These are phyloP conservation scores for Ceratitis capitata DNA, from an alignment of 1,140 invertebrate species.

Conservation along the genomic window DNA sequence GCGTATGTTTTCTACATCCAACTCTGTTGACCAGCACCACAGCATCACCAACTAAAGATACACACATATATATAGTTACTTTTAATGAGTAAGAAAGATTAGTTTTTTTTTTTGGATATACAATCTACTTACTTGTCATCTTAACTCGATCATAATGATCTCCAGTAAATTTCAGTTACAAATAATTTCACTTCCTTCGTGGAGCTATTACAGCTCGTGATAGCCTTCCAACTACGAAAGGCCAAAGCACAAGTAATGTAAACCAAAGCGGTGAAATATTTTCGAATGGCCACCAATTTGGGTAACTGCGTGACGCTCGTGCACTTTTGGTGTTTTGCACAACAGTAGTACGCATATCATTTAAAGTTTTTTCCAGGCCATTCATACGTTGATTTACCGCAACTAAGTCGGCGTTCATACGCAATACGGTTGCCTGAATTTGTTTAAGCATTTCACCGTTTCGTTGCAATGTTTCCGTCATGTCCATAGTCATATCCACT, in stretches of 20 bases:
- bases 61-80: background rate
- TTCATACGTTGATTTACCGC: conserved; percentile 64
- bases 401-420: conserved; percentile 65
- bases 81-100: too few relatives aligned
- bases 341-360: conserved; percentile 47
- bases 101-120: too few relatives aligned
- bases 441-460: conserved; percentile 59
- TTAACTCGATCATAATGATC: background rate
- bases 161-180: background rate
- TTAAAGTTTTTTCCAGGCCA: conserved; percentile 59
- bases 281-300: conserved; percentile 69
- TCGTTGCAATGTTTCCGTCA: conserved; percentile 53
- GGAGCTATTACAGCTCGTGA: conserved; percentile 38
- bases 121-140: background rate
- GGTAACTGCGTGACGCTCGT: conserved; percentile 43
- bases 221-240: conserved; percentile 67
- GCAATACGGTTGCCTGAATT: conserved; percentile 64
- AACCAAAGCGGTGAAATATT: conserved; percentile 69
- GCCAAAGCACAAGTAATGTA: conserved; percentile 70
- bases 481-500: conserved; percentile 70
- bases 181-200: background rate
- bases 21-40: background rate
- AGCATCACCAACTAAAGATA: background rate
- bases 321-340: conserved; percentile 36
- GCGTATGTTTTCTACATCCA: too few relatives aligned